These are phyloP conservation scores for Saimiri boliviensis DNA, from an alignment of 2,113 vertebrate genomes.

Conservation along the genomic window DNA sequence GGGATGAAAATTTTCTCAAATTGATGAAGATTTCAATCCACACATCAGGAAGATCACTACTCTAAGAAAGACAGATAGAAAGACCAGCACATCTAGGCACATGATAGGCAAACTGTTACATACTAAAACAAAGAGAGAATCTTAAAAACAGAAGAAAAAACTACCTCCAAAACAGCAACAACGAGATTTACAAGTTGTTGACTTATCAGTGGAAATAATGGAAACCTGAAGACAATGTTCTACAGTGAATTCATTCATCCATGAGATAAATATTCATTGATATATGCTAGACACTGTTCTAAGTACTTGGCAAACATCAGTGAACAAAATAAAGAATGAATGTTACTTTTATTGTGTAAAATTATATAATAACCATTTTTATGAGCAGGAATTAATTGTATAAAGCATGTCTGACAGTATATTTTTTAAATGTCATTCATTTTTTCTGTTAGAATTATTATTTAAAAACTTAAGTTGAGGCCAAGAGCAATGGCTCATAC, in stretches of 20 bases:
- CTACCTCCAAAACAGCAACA: background rate
- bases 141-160: background rate
- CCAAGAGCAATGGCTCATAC: no score
- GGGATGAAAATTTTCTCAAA: background rate
- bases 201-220: background rate
- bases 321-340: background rate
- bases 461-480: background rate
- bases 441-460: constrained; percentile 14
- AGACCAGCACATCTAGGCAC: background rate
- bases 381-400: constrained; percentile 35
- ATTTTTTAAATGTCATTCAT: background rate
- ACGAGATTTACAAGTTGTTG: background rate
- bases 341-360: background rate
- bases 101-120: background rate
- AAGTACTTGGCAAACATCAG: background rate
- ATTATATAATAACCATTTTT: background rate
- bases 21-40: background rate
- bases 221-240: background rate
- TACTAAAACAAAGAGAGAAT: background rate
- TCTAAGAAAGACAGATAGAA: background rate
- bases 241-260: background rate
- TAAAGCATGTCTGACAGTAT: background rate
- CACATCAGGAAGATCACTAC: background rate
- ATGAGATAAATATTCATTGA: background rate
- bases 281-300: background rate